Percentiles rank a stretch among this genome's conserved stretches.
These are phyloP conservation scores for Atherix ibis DNA, from an alignment of 2,888 invertebrate species.

Conservation along the genomic window DNA sequence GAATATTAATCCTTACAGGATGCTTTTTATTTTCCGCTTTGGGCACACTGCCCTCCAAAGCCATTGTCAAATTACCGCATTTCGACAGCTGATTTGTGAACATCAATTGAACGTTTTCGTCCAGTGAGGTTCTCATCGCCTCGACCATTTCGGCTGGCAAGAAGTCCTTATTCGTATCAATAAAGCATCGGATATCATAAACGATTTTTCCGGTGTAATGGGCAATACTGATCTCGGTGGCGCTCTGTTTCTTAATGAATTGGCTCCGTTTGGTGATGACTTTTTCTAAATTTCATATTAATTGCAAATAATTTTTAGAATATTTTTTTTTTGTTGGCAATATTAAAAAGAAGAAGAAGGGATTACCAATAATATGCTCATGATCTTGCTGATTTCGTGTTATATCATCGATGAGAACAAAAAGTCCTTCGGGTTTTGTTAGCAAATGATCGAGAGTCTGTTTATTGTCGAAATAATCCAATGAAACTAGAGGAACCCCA, in stretches of 20 bases:
- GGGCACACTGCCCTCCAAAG: not conserved
- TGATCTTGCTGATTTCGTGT: conserved; percentile 56
- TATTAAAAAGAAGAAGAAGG: too few relatives aligned
- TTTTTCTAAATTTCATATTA: conserved; percentile 26
- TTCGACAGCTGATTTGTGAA: conserved; percentile 73
- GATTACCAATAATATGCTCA: conserved; percentile 57
- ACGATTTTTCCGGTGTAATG: conserved; percentile 82
- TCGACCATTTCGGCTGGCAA: conserved; percentile 81
- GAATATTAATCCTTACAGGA: not conserved
- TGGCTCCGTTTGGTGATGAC: conserved; percentile 28
- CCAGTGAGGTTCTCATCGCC: conserved; percentile 59
- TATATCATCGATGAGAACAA: conserved; percentile 76
- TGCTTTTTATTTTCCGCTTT: not conserved
- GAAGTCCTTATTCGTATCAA: conserved; percentile 82
- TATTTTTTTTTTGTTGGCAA: too few relatives aligned
- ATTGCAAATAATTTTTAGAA: too few relatives aligned
- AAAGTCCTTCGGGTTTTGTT: conserved; percentile 65
- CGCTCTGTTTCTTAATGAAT: conserved; percentile 30
- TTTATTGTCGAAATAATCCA: conserved; percentile 78
- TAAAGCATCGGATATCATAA: conserved; percentile 70
- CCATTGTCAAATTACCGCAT: conserved; percentile 64
- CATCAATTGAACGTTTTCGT: conserved; percentile 53
- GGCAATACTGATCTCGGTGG: conserved; percentile 64
- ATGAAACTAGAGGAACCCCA: conserved; percentile 49
- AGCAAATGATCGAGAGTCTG: conserved; percentile 75